phyloP scores from a whole-genome alignment of 2,797 vertebrate species.

The Gambusia yucatana region DNA sequence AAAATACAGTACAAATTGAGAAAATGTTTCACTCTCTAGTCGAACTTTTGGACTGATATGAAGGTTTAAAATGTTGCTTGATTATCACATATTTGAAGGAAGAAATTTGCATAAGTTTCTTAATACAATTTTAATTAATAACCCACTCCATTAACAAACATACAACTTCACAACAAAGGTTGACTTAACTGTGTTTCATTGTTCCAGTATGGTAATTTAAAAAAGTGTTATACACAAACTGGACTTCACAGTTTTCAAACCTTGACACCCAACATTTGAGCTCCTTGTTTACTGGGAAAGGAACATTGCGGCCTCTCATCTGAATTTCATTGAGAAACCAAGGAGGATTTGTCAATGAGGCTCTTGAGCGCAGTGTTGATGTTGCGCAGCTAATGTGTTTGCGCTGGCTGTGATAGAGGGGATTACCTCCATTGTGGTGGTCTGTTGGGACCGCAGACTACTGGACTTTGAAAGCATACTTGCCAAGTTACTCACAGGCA shows the following conservation, averaged over 20 bases:
- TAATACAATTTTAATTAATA: not conserved
- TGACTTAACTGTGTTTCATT: not conserved
- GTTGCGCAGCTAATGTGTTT: slow-evolving; percentile 81
- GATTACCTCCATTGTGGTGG: slow-evolving; percentile 75
- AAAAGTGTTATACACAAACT: not conserved
- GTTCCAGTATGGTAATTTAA: not conserved
- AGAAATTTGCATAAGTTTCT: not conserved
- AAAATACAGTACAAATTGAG: not conserved
- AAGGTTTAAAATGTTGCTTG: not conserved
- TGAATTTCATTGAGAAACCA: slow-evolving; percentile 69
- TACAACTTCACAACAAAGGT: too few relatives aligned
- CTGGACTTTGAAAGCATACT: slow-evolving; percentile 82
- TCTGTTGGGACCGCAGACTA: slow-evolving; percentile 74
- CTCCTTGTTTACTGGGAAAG: slow-evolving; percentile 56
- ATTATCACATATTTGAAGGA: not conserved
- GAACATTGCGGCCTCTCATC: slow-evolving; percentile 46
- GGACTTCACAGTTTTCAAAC: not conserved
- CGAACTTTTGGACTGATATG: not conserved
- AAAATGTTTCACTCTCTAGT: not conserved
- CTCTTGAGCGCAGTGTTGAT: slow-evolving; percentile 74
- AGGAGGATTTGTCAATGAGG: slow-evolving; percentile 74
- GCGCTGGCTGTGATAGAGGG: slow-evolving; percentile 75
- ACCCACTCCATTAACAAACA: not conserved
- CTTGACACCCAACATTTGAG: slow-evolving; percentile 13
- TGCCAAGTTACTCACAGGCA: slow-evolving; percentile 72